Evolutionary conservation across 92 coral and sea anemone genomes (phyloP).

Genomic region (Desmophyllum pertusum): DNA sequence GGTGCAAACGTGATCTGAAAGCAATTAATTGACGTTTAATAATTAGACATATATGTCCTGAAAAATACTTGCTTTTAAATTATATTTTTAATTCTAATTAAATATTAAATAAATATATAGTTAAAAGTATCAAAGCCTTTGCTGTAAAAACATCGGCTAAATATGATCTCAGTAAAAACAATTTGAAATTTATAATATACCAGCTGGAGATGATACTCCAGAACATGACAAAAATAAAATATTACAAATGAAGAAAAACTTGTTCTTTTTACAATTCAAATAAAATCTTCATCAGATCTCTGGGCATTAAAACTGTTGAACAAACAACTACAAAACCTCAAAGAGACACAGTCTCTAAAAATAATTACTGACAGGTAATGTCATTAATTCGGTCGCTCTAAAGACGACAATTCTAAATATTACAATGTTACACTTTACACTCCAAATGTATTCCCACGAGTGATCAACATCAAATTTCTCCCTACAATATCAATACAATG

Average conservation of each 20-base stretch:
- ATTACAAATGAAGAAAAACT: neutral
- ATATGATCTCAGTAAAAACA: neutral
- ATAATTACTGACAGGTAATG: neutral
- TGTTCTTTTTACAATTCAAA: neutral
- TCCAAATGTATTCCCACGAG: neutral
- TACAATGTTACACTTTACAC: too few relatives aligned
- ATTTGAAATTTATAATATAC: neutral
- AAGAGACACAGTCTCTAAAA: constrained; percentile 33
- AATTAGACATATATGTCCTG: neutral
- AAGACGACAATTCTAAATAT: neutral
- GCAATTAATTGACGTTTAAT: neutral
- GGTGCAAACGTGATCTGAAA: neutral
- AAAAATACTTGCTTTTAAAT: neutral
- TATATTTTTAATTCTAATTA: neutral
- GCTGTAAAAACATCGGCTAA: neutral
- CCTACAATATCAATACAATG: neutral
- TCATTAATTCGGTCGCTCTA: neutral
- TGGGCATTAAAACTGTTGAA: constrained; percentile 11
- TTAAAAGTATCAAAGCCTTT: neutral
- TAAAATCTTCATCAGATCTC: neutral
- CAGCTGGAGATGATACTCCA: neutral
- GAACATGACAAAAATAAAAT: neutral
- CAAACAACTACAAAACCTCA: constrained; percentile 11
- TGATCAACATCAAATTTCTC: neutral
- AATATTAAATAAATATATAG: neutral